Evolutionary conservation across 53 echinoderm and acorn worm species (phyloP).

Genomic region (Crossaster papposus): DNA sequence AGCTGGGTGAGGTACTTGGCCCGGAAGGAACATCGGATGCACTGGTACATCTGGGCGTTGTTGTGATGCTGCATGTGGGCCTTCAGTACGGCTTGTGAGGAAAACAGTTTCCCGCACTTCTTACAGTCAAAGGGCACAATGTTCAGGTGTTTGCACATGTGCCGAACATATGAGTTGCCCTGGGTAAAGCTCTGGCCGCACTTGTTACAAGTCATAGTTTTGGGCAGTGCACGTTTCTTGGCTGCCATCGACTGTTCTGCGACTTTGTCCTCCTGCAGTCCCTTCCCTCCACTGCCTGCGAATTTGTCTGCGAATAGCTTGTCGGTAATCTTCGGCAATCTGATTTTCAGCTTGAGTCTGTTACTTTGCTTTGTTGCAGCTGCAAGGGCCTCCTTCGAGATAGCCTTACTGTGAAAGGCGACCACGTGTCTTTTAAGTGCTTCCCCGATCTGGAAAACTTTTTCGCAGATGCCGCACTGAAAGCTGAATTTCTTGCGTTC

Average conservation of each 20-base stretch:
- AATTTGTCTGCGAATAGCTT: constrained; percentile 14
- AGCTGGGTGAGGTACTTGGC: constrained; percentile 53
- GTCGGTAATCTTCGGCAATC: constrained; percentile 46
- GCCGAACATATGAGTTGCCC: constrained; percentile 54
- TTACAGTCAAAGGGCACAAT: constrained; percentile 52
- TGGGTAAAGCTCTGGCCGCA: constrained; percentile 54
- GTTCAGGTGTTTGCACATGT: constrained; percentile 51
- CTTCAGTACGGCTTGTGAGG: constrained; percentile 54
- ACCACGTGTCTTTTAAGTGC: constrained; percentile 48
- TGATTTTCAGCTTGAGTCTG: constrained; percentile 49
- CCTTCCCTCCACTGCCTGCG: neutral
- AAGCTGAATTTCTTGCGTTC: constrained; percentile 59
- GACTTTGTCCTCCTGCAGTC: neutral
- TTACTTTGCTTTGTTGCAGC: constrained; percentile 48
- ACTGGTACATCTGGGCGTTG: constrained; percentile 49
- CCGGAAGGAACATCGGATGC: constrained; percentile 40
- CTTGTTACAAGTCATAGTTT: constrained; percentile 58
- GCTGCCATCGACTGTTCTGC: neutral
- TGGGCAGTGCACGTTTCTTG: constrained; percentile 46
- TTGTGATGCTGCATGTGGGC: constrained; percentile 55
- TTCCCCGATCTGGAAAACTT: constrained; percentile 59
- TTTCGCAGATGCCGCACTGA: constrained; percentile 58
- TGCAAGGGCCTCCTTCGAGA: constrained; percentile 53
- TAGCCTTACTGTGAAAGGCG: constrained; percentile 52
- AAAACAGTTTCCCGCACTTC: constrained; percentile 52